Conservation (phyloP, 2,888 invertebrate species). For the Pheosia tremula region DNA sequence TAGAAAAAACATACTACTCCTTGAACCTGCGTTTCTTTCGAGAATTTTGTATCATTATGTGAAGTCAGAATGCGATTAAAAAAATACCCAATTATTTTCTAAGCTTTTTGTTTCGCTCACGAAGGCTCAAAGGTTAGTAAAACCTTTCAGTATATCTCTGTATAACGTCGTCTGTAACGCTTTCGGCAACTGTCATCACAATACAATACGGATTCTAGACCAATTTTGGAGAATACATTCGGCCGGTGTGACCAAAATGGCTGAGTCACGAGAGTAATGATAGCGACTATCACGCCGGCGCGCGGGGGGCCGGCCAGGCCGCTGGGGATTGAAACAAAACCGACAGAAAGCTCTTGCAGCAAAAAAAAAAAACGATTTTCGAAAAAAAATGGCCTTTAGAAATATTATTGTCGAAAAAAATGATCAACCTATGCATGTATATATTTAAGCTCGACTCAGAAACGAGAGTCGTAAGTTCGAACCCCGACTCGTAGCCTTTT, state of each 20-base stretch:
- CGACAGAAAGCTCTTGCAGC: slow-evolving; percentile 14
- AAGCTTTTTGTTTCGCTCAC: too few species aligned
- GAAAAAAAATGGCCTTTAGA: neutral
- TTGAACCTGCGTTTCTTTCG: too few species aligned
- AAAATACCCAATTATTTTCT: too few species aligned
- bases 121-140: too few species aligned
- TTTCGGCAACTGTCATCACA: too few species aligned
- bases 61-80: too few species aligned
- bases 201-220: neutral
- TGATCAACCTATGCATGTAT: neutral
- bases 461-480: neutral
- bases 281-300: slow-evolving; percentile 18
- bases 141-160: too few species aligned
- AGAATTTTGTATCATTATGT: too few species aligned
- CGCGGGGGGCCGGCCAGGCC: slow-evolving; percentile 25
- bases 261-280: slow-evolving; percentile 59
- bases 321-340: slow-evolving; percentile 35
- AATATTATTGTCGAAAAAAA: neutral
- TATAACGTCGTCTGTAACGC: too few species aligned
- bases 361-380: slow-evolving; percentile 11
- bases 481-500: neutral
- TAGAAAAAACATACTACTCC: too few species aligned
- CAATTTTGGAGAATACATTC: slow-evolving; percentile 9
- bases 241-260: slow-evolving; percentile 25
- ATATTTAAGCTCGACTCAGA: neutral